phyloP scores from a whole-genome alignment of 2,113 vertebrate genomes.

The Clarias gariepinus region DNA sequence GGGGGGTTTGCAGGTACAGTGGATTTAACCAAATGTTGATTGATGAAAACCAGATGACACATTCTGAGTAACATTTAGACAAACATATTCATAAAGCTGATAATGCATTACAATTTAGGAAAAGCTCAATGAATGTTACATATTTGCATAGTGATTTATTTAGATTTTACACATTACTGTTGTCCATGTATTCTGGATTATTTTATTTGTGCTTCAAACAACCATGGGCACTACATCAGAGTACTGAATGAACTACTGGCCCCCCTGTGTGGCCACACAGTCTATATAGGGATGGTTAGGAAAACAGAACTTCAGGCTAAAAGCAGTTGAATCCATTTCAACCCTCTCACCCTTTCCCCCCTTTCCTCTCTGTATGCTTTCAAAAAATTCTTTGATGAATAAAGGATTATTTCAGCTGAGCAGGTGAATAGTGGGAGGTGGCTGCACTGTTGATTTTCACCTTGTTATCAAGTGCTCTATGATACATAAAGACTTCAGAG shows the following conservation, averaged over 20 bases:
- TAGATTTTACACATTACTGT: background rate
- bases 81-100: background rate
- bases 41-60: background rate
- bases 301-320: conserved; percentile 39
- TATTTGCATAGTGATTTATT: background rate
- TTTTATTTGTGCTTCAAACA: background rate
- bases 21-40: background rate
- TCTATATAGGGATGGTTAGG: conserved; percentile 36
- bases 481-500: background rate
- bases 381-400: conserved; percentile 52
- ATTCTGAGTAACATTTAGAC: background rate
- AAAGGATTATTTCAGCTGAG: conserved; percentile 50
- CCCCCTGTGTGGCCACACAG: background rate
- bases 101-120: background rate
- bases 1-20: background rate
- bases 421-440: conserved; percentile 41
- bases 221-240: conserved; percentile 37
- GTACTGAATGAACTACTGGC: conserved; percentile 26
- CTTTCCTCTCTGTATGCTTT: conserved; percentile 26
- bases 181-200: background rate
- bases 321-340: conserved; percentile 38
- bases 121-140: background rate
- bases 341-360: background rate
- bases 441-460: conserved; percentile 12
- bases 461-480: conserved; percentile 11